phyloP scores from a whole-genome alignment of 2,888 invertebrate species.

The Calameuta filiformis region DNA sequence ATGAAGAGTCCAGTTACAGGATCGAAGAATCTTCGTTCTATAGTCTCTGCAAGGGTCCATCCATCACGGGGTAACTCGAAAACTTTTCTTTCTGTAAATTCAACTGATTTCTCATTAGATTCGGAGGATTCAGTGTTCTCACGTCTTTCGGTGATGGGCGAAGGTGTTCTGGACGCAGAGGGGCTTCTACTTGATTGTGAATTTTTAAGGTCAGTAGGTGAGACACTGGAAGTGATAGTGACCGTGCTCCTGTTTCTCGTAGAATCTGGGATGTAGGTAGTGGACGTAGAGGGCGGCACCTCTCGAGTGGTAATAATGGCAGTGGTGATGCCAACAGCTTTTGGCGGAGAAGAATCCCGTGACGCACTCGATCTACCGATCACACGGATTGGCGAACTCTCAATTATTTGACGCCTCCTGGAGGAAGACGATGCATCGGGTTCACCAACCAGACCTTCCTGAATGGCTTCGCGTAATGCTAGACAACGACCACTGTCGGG shows the following conservation, averaged over 20 bases:
- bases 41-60: constrained; percentile 86
- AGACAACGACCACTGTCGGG: constrained; percentile 79
- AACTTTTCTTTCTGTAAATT: constrained; percentile 71
- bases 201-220: constrained; percentile 5
- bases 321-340: constrained; percentile 52
- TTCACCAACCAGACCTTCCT: constrained; percentile 73
- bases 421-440: constrained; percentile 46
- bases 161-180: constrained; percentile 11
- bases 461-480: constrained; percentile 81
- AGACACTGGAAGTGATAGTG: constrained; percentile 13
- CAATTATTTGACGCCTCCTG: constrained; percentile 43
- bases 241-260: constrained; percentile 15
- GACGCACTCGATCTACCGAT: not conserved
- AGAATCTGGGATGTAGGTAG: constrained; percentile 8
- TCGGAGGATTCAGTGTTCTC: constrained; percentile 3
- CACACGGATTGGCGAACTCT: constrained; percentile 26
- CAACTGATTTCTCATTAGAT: constrained; percentile 17
- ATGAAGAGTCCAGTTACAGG: constrained; percentile 85
- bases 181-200: constrained; percentile 1
- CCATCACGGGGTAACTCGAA: constrained; percentile 86
- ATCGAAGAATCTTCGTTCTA: constrained; percentile 84
- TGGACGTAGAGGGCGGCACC: constrained; percentile 22
- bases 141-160: not conserved
- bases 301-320: constrained; percentile 50
- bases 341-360: constrained; percentile 26